Conservation (phyloP, 2,113 vertebrate genomes). For the Tetrao urogallus region DNA sequence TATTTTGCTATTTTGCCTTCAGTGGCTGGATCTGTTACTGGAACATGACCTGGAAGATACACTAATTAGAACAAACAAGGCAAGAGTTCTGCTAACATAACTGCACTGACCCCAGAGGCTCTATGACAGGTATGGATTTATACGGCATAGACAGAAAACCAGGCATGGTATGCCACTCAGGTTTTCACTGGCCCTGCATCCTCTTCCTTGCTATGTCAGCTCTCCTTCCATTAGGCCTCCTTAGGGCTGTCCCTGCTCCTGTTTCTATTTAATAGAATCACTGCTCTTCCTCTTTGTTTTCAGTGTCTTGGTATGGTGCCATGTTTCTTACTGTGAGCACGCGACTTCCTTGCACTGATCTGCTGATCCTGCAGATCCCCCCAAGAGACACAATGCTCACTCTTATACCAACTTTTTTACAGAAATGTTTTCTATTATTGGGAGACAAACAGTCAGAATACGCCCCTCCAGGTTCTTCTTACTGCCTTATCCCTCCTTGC, state of each 20-base stretch:
- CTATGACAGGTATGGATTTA: background rate
- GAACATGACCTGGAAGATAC: background rate
- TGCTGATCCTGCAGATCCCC: background rate
- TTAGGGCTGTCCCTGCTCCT: background rate
- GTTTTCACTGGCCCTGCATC: background rate
- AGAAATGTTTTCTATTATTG: background rate
- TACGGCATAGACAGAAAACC: background rate
- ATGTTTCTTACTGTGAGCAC: background rate
- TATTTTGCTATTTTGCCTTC: background rate
- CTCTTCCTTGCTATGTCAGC: background rate
- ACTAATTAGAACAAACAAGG: background rate
- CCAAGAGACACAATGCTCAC: too few species aligned
- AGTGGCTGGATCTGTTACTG: background rate
- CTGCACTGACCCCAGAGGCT: background rate
- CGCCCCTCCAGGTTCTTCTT: background rate
- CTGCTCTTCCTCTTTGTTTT: background rate
- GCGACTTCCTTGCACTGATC: background rate
- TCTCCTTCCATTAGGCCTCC: background rate
- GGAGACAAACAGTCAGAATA: background rate
- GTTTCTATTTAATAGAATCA: background rate
- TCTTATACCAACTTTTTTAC: background rate
- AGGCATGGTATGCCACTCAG: fast-evolving
- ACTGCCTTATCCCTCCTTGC: background rate
- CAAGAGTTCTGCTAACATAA: background rate
- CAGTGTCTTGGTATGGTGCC: background rate